These are phyloP conservation scores for Heliconius melpomene DNA, from an alignment of 1,140 invertebrate species.

Conservation along the genomic window DNA sequence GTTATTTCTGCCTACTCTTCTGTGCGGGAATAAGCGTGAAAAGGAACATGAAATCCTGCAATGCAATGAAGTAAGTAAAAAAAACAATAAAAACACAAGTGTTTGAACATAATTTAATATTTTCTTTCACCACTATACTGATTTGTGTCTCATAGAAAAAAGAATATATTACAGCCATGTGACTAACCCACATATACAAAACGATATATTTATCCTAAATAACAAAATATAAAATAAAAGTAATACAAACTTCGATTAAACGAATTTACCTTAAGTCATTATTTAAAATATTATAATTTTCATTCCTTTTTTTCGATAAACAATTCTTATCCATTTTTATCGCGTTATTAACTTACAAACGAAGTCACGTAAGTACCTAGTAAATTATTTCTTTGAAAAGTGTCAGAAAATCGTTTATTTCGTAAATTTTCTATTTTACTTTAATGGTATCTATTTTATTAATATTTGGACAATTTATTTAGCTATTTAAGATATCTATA, in stretches of 20 bases:
- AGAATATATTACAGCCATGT: conserved; percentile 50
- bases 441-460: background rate
- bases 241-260: background rate
- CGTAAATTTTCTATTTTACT: background rate
- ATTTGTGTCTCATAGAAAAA: conserved; percentile 51
- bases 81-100: conserved; percentile 35
- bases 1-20: too few species aligned
- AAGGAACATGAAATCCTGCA: too few species aligned
- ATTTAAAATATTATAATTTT: too few species aligned
- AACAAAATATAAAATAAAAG: background rate
- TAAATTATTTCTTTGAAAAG: too few species aligned
- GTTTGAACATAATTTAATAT: conserved; percentile 49
- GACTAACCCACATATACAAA: conserved; percentile 48
- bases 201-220: conserved; percentile 34
- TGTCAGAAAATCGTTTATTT: background rate
- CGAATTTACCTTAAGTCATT: background rate
- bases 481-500: conserved; percentile 33
- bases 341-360: too few species aligned
- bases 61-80: too few species aligned
- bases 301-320: too few species aligned
- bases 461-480: conserved; percentile 3
- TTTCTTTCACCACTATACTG: conserved; percentile 46
- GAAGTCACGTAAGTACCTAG: too few species aligned
- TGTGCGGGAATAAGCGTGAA: too few species aligned
- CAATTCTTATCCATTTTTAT: too few species aligned